Evolutionary conservation across 2,888 invertebrate genomes (phyloP), one percentile per base, ranked within the genome.

Genomic region (Leptinotarsa tumamoca): DNA sequence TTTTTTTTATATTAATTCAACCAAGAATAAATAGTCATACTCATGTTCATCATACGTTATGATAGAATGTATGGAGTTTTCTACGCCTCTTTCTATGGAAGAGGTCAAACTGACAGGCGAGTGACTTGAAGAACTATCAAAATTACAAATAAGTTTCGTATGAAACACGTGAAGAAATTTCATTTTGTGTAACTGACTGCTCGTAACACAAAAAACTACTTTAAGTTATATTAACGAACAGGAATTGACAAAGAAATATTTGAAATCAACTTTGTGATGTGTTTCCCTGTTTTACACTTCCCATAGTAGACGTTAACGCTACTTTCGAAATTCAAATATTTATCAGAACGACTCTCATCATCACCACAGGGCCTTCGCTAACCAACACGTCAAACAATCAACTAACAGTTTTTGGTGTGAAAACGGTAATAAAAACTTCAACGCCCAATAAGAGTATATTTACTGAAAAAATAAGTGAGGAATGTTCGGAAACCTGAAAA

Each of bases 351-450:
- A 61, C 61, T 71, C 72, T 71, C 72, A 77, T 68, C 68, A 67
- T 54, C 68, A 74, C 66, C 68, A 72, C 72, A 54, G 58, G 67
- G 66, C 51, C 74, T 51, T 73, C 54, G 78, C 79, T 76, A 78
- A 78, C 74, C 68, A 73, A 78, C 71, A 77, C 71, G 21, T 79
- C 77, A 80, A 80, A 80, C 78, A 80, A 54, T 75, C 77, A 69
- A 70, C 78, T 80, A 80, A 80, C 78, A 80, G 79, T 80, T 80
- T 79, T 79, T 76, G 73, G 80, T 79, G 80, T 80, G 80, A 80
- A 80, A 79, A 80, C 75, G 80, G 77, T 79, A 79, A 80, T 80
- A 80, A 80, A 80, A 79, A 74, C 69, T 72, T 80, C 79, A 76
- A 70, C 76, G 76, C 76, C 76, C 77, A 76, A 80, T 77, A 79